Percentiles rank a stretch among this genome's conserved stretches.
Evolutionary conservation across 35 echinoderm and acorn worm species (phyloP).

Genomic region (Apostichopus californicus): DNA sequence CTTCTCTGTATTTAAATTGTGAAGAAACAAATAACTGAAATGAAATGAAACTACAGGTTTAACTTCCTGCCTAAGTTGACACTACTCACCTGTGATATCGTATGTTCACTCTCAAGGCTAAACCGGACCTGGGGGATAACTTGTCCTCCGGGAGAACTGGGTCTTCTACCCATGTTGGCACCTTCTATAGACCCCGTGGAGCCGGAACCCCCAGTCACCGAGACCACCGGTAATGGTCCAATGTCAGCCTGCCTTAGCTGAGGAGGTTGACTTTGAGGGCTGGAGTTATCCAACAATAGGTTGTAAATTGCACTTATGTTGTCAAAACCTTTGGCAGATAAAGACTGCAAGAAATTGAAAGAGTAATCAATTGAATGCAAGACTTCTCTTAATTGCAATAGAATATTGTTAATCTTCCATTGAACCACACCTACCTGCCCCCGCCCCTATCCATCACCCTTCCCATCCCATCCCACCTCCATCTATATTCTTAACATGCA

Average conservation of each 20-base stretch:
- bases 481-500: no score
- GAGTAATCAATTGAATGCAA: no score
- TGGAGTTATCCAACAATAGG: constrained; percentile 81
- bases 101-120: constrained; percentile 45
- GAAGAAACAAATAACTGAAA: no score
- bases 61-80: neutral
- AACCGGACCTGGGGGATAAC: constrained; percentile 71
- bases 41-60: no score
- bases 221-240: constrained; percentile 30
- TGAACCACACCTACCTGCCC: no score
- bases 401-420: no score
- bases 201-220: constrained; percentile 45
- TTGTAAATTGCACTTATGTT: constrained; percentile 97
- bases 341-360: constrained; percentile 65
- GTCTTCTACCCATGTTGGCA: constrained; percentile 30
- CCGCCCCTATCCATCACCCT: no score
- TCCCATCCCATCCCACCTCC: no score
- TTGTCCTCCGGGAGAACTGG: constrained; percentile 18
- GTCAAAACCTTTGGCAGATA: constrained; percentile 85
- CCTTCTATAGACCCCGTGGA: constrained; percentile 52
- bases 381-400: no score
- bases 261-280: constrained; percentile 12
- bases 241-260: neutral
- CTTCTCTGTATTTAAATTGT: no score
- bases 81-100: constrained; percentile 29